A percentile compares a stretch with the other conserved stretches of the same genome.
Evolutionary conservation across 2,113 vertebrate species (phyloP).

Genomic region (Vidua chalybeata): DNA sequence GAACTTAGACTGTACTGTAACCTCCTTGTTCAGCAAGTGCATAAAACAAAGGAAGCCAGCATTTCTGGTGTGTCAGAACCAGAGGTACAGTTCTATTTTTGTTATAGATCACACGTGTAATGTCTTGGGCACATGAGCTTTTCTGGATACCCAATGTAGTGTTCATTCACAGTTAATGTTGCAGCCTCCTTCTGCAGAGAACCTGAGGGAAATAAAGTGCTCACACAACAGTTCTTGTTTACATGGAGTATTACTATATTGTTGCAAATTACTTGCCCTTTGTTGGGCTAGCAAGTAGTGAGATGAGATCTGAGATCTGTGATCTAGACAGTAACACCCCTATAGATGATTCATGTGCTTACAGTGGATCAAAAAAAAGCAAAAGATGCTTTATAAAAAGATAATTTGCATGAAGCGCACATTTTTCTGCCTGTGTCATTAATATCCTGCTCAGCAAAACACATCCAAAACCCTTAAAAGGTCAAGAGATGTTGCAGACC

Average conservation of each 20-base stretch:
- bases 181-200: not conserved
- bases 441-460: not conserved
- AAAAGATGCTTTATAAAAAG: not conserved
- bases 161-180: not conserved
- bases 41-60: slow-evolving; percentile 83
- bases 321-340: not conserved
- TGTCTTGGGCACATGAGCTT: not conserved
- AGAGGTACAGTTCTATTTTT: slow-evolving; percentile 62
- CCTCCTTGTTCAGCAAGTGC: slow-evolving; percentile 96
- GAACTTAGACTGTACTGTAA: slow-evolving; percentile 96
- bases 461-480: not conserved
- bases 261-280: not conserved
- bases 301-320: not conserved
- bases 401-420: not conserved
- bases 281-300: not conserved
- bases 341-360: not conserved
- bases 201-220: not conserved
- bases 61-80: slow-evolving; percentile 48
- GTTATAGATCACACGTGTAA: not conserved
- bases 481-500: not conserved
- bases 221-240: not conserved
- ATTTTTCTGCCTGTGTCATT: not conserved
- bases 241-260: not conserved
- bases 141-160: not conserved
- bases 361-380: not conserved